phyloP scores from a whole-genome alignment of 2,797 vertebrate species.

The Lithobates pipiens region DNA sequence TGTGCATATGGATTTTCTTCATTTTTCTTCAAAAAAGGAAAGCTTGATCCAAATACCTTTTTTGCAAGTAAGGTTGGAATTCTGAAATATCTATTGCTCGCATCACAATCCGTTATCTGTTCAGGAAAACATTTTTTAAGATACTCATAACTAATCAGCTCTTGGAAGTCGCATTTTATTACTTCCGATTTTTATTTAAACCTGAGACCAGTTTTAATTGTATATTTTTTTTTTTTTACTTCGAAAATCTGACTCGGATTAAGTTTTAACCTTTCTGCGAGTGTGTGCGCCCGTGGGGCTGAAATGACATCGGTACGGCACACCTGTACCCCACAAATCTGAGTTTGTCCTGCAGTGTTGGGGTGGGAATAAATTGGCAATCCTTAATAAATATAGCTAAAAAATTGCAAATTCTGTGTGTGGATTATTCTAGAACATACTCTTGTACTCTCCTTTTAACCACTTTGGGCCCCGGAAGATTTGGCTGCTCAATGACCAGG shows the following conservation, averaged over 20 bases:
- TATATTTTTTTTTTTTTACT: not conserved
- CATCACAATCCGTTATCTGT: not conserved
- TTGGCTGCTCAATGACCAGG: too few species aligned
- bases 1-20: not conserved
- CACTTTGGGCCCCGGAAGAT: too few species aligned
- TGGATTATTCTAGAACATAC: not conserved
- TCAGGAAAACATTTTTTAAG: not conserved
- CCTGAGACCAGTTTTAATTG: not conserved
- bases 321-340: constrained; percentile 13
- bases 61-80: not conserved
- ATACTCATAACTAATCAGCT: not conserved
- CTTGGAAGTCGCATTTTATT: not conserved
- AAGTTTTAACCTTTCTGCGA: constrained; percentile 10
- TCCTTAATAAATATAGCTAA: constrained; percentile 35
- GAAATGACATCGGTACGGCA: not conserved
- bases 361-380: not conserved
- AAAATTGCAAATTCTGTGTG: not conserved
- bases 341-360: constrained; percentile 10
- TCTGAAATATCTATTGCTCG: not conserved
- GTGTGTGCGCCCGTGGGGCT: not conserved
- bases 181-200: not conserved
- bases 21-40: not conserved
- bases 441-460: too few species aligned
- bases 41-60: not conserved
- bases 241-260: not conserved